Conservation (phyloP, 2,113 vertebrate species). For the Myiozetetes cayanensis region DNA sequence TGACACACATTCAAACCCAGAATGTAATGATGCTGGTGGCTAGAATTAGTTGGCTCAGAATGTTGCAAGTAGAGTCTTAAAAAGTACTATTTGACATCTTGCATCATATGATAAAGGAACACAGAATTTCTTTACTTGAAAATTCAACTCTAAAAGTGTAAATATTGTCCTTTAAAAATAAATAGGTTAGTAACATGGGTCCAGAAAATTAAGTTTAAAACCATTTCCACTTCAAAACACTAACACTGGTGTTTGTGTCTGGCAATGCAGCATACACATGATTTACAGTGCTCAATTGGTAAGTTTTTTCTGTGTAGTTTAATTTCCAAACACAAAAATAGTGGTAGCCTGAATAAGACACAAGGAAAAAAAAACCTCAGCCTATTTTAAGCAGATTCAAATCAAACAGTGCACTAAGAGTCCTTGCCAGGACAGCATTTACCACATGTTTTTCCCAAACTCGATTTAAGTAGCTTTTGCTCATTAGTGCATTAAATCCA, state of each 20-base stretch:
- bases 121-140: background rate
- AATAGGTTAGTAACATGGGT: background rate
- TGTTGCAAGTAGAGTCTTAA: background rate
- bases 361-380: background rate
- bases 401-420: background rate
- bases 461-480: background rate
- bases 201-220: background rate
- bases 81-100: background rate
- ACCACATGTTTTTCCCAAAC: background rate
- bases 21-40: background rate
- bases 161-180: background rate
- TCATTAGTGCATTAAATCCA: background rate
- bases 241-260: background rate
- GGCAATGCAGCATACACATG: fast-evolving
- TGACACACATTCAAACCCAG: background rate
- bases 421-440: background rate
- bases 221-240: background rate
- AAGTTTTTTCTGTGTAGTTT: background rate
- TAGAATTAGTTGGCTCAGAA: background rate
- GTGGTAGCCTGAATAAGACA: background rate
- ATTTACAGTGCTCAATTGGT: background rate
- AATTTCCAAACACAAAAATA: background rate
- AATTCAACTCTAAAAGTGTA: background rate
- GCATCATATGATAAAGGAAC: background rate
- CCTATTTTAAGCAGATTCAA: background rate